Base-by-base conservation (phyloP, 2,888 invertebrate species). In the Protonemura montana region DNA sequence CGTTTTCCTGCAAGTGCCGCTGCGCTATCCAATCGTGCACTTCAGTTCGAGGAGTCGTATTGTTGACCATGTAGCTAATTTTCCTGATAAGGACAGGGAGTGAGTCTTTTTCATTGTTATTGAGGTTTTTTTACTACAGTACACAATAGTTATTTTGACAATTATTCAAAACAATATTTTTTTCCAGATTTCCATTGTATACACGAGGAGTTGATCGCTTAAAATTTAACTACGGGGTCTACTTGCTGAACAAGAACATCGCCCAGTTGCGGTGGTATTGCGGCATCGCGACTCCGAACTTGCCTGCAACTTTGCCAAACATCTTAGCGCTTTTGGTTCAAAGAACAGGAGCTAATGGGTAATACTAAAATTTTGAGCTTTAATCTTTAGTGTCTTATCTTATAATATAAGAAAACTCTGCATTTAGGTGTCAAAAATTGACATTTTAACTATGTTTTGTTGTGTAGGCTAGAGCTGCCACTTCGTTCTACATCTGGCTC, bases 191-290 rank as follows among this genome's bases (percentile, higher is more conserved):
- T 91, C 97, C 98, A 0, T 91, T 98, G 21, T 97, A 95, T 91
- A 94, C 95, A 0, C 94, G 95, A 89, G 95, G 96, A 78, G 96
- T 96, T 89, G 96, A 97, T 89, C 94, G 94, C 87, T 93, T 95
- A 10, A 93, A 96, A 89, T 97, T 98, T 90, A 95, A 96, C 87
- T 98, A 98, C 91, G 98, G 96, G 3, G 96, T 98, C 88, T 98
- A 97, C 90, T 93, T 98, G 21, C 92, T 99, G 41, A 98, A 98
- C 92, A 98, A 98, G 92, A 98, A 99, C 90, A 96, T 99, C 88
- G 97, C 97, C 0, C 99, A 99, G 91, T 91, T 98, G 87, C 92
- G 96, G 84, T 96, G 95, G 94, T 95, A 95, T 81, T 94, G 95
- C 88, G 95, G 95, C 0, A 91, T 96, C 78, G 93, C 95, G 0